These are phyloP conservation scores for Ptychadena robeensis DNA, from an alignment of 2,797 vertebrate species.

Conservation along the genomic window DNA sequence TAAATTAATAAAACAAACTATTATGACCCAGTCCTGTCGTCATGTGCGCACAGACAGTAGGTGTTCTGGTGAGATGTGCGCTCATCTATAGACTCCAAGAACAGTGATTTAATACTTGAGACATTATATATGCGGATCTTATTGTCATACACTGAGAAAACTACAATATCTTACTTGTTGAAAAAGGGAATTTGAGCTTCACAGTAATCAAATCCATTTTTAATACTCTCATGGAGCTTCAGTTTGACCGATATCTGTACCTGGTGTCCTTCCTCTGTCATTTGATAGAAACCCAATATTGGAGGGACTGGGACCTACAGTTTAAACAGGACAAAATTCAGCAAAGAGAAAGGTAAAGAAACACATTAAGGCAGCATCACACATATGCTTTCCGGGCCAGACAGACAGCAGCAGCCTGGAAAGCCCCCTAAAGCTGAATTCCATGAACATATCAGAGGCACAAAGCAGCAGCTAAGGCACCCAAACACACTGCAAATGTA, in stretches of 20 bases:
- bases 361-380: no score
- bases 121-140: no score
- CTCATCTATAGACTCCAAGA: neutral
- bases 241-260: constrained; percentile 82
- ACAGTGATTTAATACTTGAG: neutral
- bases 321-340: neutral
- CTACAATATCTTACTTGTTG: constrained; percentile 82
- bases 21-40: no score
- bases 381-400: no score
- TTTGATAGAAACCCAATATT: constrained; percentile 88
- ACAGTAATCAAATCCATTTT: constrained; percentile 93
- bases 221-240: constrained; percentile 95
- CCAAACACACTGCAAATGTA: no score
- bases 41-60: no score
- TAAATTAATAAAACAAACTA: no score
- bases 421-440: no score
- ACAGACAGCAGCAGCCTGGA: no score
- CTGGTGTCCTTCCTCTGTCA: constrained; percentile 82
- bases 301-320: constrained; percentile 91
- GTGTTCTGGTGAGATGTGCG: neutral
- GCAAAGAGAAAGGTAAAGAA: no score
- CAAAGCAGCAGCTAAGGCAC: no score
- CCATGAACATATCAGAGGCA: no score
- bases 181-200: constrained; percentile 91
- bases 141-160: neutral